These are phyloP conservation scores for Solen grandis DNA, from an alignment of 1,140 invertebrate species.

Conservation along the genomic window DNA sequence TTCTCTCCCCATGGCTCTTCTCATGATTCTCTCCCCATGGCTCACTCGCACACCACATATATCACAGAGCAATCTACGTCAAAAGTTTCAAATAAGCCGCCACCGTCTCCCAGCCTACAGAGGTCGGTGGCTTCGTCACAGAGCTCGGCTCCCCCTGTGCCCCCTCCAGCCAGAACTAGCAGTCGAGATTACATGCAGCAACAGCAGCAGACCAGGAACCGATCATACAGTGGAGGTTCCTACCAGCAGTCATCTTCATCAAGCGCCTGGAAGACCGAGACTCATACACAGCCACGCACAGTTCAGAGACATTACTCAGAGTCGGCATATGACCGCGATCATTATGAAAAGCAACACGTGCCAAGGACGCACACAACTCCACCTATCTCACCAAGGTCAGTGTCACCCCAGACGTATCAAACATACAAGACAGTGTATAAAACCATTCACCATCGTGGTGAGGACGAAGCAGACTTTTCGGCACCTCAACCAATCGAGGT, in stretches of 20 bases:
- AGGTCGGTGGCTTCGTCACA: slow-evolving; percentile 80
- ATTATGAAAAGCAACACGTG: slow-evolving; percentile 46
- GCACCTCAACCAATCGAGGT: slow-evolving; percentile 45
- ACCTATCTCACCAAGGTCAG: slow-evolving; percentile 60
- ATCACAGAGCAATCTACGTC: slow-evolving; percentile 50
- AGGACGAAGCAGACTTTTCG: slow-evolving; percentile 54
- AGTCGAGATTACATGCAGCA: slow-evolving; percentile 76
- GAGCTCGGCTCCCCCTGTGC: slow-evolving; percentile 82
- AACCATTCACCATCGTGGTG: slow-evolving; percentile 58
- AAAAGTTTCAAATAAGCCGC: slow-evolving; percentile 72
- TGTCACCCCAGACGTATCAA: slow-evolving; percentile 48
- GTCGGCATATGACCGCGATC: slow-evolving; percentile 80
- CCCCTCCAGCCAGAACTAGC: slow-evolving; percentile 80
- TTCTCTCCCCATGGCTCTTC: slow-evolving; percentile 35
- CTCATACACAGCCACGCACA: slow-evolving; percentile 53
- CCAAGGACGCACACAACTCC: slow-evolving; percentile 56
- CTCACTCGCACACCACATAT: slow-evolving; percentile 52
- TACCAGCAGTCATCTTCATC: slow-evolving; percentile 22
- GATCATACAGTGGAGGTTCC: slow-evolving; percentile 45
- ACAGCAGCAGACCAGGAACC: slow-evolving; percentile 56
- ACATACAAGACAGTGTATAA: slow-evolving; percentile 67
- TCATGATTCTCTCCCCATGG: slow-evolving; percentile 44
- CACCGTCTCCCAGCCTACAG: slow-evolving; percentile 69
- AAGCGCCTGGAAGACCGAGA: slow-evolving; percentile 41
- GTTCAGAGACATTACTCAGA: slow-evolving; percentile 81